Base-by-base conservation (phyloP, 2,888 invertebrate genomes). In the Caradrina clavipalpis region DNA sequence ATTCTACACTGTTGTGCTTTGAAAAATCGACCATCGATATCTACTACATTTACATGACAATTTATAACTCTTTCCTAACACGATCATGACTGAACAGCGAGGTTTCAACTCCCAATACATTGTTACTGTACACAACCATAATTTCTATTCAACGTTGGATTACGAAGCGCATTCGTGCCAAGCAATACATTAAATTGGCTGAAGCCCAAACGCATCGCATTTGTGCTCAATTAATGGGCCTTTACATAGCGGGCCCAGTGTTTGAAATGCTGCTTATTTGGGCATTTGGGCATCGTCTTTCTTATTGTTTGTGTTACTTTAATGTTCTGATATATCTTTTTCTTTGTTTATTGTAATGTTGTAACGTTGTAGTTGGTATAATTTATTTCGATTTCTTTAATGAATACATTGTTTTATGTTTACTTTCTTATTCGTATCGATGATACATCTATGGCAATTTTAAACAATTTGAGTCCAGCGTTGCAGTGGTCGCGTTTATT, bases 151-250 rank as follows among this genome's bases (percentile, higher is more conserved):
- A 91, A 87, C 89, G 85, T 90, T 82, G 91, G 91, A 91, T 93
- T 91, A 91, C 89, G 77, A 78, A 86, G 87, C 82, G 80, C 78
- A 85, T 76, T 83, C 88, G 91, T 93, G 94, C 95, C 95, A 94
- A 93, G 91, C 91, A 90, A 93, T 94, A 94, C 93, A 94, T 94
- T 93, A 94, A 91, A 93, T 93, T 95, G 95, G 95, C 93, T 79
- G 78, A 78, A 85, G 88, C 93, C 94, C 94, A 94, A 95, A 87
- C 88, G 89, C 89, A 88, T 88, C 87, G 89, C 88, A 88, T 91
- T 91, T 89, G 88, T 84, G 92, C 90, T 89, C 93, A 92, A 93
- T 94, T 95, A 94, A 94, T 94, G 91, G 91, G 87, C 87, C 84
- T 91, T 90, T 89, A 90, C 89, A 84, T 82, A 87, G 82, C 84